Percentiles rank a stretch among this genome's conserved stretches.
phyloP scores from a whole-genome alignment of 53 echinoderm and acorn worm species.

The Hippasteria phrygiana region DNA sequence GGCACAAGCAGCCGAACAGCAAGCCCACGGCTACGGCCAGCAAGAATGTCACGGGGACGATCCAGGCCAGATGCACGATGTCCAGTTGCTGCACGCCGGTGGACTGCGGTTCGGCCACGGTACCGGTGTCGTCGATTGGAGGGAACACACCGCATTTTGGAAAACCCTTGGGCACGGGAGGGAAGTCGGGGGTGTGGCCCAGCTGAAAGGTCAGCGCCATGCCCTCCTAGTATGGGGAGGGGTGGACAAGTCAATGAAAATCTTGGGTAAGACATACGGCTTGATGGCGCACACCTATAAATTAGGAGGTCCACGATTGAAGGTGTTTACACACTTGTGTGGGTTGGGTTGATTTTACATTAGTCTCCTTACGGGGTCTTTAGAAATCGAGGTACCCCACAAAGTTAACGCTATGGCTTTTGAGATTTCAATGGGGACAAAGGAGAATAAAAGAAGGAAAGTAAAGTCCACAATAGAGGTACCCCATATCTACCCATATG shows the following conservation, averaged over 20 bases:
- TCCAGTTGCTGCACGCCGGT: not conserved
- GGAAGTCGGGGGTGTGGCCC: slow-evolving; percentile 61
- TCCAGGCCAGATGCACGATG: not conserved
- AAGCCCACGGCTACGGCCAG: not conserved
- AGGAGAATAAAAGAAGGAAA: too few relatives aligned
- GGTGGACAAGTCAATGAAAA: not conserved
- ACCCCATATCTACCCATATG: too few relatives aligned
- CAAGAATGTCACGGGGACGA: not conserved
- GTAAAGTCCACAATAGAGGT: too few relatives aligned
- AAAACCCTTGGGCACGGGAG: slow-evolving; percentile 52
- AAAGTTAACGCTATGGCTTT: too few relatives aligned
- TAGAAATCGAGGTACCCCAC: too few relatives aligned
- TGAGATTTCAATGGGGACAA: too few relatives aligned
- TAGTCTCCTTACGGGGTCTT: too few relatives aligned
- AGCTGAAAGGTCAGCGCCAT: slow-evolving; percentile 70
- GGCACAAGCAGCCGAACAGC: not conserved
- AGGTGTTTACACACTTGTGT: too few relatives aligned
- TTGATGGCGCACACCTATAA: too few relatives aligned
- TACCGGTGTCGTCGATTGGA: not conserved
- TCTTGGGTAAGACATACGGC: too few relatives aligned
- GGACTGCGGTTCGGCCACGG: not conserved
- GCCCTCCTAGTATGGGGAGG: slow-evolving; percentile 55
- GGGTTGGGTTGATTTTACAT: too few relatives aligned
- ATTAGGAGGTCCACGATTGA: too few relatives aligned
- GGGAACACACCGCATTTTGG: slow-evolving; percentile 62